phyloP scores from a whole-genome alignment of 2,797 vertebrate species.

The Chloroceryle amazona region DNA sequence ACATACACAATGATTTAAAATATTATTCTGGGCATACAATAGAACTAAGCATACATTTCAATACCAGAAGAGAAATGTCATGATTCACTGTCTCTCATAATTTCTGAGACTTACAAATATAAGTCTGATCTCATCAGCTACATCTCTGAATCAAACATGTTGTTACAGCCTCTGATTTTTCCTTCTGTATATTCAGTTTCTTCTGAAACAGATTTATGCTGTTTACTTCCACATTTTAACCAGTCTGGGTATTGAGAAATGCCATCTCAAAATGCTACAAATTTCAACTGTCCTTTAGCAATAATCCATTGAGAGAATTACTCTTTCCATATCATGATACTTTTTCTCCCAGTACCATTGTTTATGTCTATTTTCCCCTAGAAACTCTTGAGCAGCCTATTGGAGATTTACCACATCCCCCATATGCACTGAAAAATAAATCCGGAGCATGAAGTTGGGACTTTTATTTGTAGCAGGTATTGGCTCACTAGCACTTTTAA shows the following conservation, averaged over 20 bases:
- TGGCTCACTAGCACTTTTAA: slow-evolving; percentile 50
- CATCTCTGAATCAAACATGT: not conserved
- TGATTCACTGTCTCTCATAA: not conserved
- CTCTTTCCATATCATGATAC: not conserved
- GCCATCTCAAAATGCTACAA: not conserved
- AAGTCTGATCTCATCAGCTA: slow-evolving; percentile 31
- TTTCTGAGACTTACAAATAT: slow-evolving; percentile 40
- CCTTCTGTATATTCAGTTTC: not conserved
- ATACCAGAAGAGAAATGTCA: not conserved
- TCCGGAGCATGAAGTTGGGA: not conserved
- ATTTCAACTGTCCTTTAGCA: not conserved
- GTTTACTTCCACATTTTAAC: not conserved
- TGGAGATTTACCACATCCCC: not conserved
- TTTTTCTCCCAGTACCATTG: not conserved
- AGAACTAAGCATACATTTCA: not conserved
- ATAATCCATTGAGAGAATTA: not conserved
- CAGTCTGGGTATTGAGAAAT: not conserved
- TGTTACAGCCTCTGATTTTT: not conserved
- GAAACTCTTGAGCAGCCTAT: not conserved
- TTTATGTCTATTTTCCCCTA: not conserved
- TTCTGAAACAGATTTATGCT: not conserved
- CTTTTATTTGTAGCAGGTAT: slow-evolving; percentile 39
- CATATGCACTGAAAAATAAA: slow-evolving; percentile 20
- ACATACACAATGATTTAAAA: not conserved
- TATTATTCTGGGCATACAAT: not conserved